phyloP scores from a whole-genome alignment of 2,797 vertebrate species.

The Crax fasciolata region DNA sequence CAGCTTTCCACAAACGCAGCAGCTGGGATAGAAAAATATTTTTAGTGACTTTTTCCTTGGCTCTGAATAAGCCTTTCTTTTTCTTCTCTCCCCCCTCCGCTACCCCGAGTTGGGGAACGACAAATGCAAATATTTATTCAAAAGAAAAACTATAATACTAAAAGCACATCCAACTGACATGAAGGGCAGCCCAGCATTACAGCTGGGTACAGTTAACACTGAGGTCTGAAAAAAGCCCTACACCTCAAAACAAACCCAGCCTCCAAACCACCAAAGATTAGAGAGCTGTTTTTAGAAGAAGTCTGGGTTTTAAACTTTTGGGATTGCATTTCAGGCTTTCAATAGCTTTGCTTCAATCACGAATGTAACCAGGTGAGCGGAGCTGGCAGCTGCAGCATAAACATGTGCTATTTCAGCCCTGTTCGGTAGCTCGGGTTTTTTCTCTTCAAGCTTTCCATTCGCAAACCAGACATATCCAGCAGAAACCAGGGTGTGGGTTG shows the following conservation, averaged over 20 bases:
- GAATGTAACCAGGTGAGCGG: slow-evolving; percentile 55
- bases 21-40: slow-evolving; percentile 71
- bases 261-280: slow-evolving; percentile 70
- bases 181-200: slow-evolving; percentile 40
- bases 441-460: slow-evolving; percentile 19
- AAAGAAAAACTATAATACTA: slow-evolving; percentile 72
- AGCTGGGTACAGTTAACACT: slow-evolving; percentile 68
- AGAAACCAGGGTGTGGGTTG: slow-evolving; percentile 30
- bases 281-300: slow-evolving; percentile 71
- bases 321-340: slow-evolving; percentile 59
- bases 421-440: neutral
- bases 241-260: slow-evolving; percentile 46
- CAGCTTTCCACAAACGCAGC: neutral
- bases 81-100: neutral
- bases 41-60: slow-evolving; percentile 67
- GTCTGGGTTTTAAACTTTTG: slow-evolving; percentile 39
- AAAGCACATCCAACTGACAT: slow-evolving; percentile 68
- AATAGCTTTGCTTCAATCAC: slow-evolving; percentile 15
- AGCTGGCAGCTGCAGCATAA: slow-evolving; percentile 36
- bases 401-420: neutral
- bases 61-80: slow-evolving; percentile 72
- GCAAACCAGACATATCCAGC: slow-evolving; percentile 19
- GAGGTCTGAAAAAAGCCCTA: slow-evolving; percentile 15
- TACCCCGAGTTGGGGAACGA: slow-evolving; percentile 37
- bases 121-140: slow-evolving; percentile 77